Percentiles rank a stretch among this genome's conserved stretches.
These are phyloP conservation scores for Morpho achilles DNA, from an alignment of 2,888 invertebrate genomes.

Conservation along the genomic window DNA sequence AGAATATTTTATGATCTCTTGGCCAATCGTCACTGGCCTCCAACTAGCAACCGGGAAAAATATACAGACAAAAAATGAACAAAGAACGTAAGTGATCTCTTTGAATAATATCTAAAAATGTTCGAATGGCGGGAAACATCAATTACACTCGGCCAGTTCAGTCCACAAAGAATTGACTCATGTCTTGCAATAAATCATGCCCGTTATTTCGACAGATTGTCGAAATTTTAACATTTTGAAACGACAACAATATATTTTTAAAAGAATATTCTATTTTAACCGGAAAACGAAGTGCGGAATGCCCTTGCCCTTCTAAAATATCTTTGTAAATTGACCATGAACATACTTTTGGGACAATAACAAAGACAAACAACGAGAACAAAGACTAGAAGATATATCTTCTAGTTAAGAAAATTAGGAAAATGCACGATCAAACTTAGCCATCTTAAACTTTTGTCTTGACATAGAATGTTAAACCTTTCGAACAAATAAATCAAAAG, in stretches of 20 bases:
- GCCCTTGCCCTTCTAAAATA: conserved; percentile 1
- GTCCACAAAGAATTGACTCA: conserved; percentile 13
- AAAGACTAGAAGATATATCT: no score
- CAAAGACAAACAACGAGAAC: not conserved
- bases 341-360: not conserved
- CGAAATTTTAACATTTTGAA: conserved; percentile 1
- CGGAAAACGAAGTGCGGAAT: not conserved
- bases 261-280: conserved; percentile 6
- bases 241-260: not conserved
- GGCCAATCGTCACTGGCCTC: conserved; percentile 8
- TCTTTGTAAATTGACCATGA: not conserved
- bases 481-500: no score
- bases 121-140: conserved; percentile 28
- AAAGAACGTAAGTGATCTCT: conserved; percentile 13
- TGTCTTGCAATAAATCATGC: conserved; percentile 33
- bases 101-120: conserved; percentile 32
- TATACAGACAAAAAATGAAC: conserved; percentile 19
- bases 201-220: conserved; percentile 27
- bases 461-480: no score
- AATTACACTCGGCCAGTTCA: conserved; percentile 29
- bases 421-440: no score
- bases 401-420: no score
- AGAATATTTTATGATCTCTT: conserved; percentile 1
- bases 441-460: no score
- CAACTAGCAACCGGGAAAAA: conserved; percentile 8